Evolutionary conservation across 2,888 invertebrate genomes (phyloP).

Genomic region (Drosophila diplacantha): DNA sequence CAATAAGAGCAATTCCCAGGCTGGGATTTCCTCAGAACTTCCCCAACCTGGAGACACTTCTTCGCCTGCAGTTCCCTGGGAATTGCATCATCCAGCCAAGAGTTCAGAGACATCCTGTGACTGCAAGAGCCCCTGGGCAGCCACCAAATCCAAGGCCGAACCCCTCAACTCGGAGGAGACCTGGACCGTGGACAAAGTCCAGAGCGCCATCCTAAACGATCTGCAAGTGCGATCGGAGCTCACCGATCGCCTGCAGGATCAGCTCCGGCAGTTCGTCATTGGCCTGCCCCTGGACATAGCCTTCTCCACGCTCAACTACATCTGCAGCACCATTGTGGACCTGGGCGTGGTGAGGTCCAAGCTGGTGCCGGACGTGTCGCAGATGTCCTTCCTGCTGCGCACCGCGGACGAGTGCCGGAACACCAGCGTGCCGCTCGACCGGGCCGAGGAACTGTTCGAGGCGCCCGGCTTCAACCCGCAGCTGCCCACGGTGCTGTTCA

Average conservation of each 20-base stretch:
- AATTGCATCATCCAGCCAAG: too few relatives aligned
- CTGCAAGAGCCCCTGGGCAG: neutral
- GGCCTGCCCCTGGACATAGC: constrained; percentile 13
- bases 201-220: neutral
- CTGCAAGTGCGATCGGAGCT: neutral
- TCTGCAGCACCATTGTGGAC: constrained; percentile 39
- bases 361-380: constrained; percentile 31
- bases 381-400: constrained; percentile 36
- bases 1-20: neutral
- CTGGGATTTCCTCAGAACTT: neutral
- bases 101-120: neutral
- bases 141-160: neutral
- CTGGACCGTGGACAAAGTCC: neutral
- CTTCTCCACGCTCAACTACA: constrained; percentile 16
- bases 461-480: constrained; percentile 56
- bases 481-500: constrained; percentile 63
- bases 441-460: constrained; percentile 44
- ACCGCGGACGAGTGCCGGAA: constrained; percentile 32
- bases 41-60: too few relatives aligned
- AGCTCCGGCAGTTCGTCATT: constrained; percentile 8
- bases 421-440: constrained; percentile 31
- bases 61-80: too few relatives aligned
- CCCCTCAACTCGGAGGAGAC: accelerated
- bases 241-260: constrained; percentile 12
- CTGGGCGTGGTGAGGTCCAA: constrained; percentile 8